A percentile compares a stretch with the other conserved stretches of the same genome.
Conservation (phyloP, 64 coral and sea anemone genomes). For the Porites lutea region DNA sequence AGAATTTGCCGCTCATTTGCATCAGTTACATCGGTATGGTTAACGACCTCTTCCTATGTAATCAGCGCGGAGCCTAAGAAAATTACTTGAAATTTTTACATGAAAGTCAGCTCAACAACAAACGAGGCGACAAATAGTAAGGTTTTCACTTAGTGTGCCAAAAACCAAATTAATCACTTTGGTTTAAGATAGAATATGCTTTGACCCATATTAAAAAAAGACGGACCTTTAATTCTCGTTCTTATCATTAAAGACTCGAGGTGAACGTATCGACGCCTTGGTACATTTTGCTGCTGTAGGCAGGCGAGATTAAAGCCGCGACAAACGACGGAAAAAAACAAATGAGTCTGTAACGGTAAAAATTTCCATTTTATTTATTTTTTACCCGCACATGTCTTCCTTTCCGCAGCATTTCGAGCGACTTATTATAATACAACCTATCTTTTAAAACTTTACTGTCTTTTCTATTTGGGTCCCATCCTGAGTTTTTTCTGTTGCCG, state of each 20-base stretch:
- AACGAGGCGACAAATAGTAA: too few species aligned
- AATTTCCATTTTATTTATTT: not conserved
- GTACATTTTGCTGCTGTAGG: too few species aligned
- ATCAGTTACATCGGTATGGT: not conserved
- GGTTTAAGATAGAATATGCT: too few species aligned
- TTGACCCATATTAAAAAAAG: too few species aligned
- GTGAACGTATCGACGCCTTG: too few species aligned
- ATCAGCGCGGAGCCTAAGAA: not conserved
- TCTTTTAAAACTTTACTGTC: not conserved
- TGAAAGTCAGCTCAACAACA: not conserved
- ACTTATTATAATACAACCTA: constrained; percentile 7
- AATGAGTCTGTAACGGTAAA: too few species aligned
- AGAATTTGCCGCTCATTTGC: not conserved
- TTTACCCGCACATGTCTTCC: not conserved
- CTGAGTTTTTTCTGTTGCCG: not conserved
- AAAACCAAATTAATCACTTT: too few species aligned
- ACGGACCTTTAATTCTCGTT: too few species aligned
- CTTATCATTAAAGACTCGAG: too few species aligned
- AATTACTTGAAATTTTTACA: not conserved
- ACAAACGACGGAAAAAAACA: too few species aligned
- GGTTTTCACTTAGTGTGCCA: not conserved
- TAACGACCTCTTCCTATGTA: not conserved
- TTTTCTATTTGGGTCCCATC: not conserved
- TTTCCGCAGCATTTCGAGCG: not conserved
- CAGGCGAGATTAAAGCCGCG: too few species aligned